These are phyloP conservation scores for Borostomias antarcticus DNA, from an alignment of 2,797 vertebrate genomes.

Conservation along the genomic window DNA sequence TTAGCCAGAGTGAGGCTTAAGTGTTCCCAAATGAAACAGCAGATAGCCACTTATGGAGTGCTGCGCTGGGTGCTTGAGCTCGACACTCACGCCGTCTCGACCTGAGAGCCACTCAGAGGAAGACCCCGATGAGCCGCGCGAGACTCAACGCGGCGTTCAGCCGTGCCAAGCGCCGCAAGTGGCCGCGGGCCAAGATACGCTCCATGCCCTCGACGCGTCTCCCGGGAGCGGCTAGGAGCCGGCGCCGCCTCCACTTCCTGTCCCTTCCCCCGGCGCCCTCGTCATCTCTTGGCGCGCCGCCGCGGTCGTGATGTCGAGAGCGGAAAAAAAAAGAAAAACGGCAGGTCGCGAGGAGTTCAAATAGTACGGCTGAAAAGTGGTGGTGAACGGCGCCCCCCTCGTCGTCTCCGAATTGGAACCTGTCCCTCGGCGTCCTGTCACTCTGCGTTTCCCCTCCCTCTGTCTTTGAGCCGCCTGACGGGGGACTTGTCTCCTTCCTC, in stretches of 20 bases:
- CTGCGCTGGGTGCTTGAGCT: slow-evolving; percentile 42
- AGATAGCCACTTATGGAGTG: slow-evolving; percentile 60
- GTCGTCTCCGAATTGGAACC: too few species aligned
- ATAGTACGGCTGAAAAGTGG: too few species aligned
- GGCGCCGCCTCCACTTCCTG: neutral
- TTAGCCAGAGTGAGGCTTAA: slow-evolving; percentile 71
- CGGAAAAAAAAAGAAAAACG: too few species aligned
- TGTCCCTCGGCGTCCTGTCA: neutral
- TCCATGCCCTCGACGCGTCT: neutral
- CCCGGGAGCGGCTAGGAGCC: neutral
- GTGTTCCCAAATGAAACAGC: slow-evolving; percentile 71
- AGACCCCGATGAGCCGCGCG: slow-evolving; percentile 17
- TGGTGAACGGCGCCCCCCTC: too few species aligned
- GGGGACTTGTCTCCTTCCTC: slow-evolving; percentile 41
- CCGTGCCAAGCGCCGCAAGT: slow-evolving; percentile 44
- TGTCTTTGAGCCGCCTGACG: slow-evolving; percentile 36
- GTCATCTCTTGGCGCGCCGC: too few species aligned
- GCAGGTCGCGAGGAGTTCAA: too few species aligned
- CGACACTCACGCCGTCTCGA: slow-evolving; percentile 43
- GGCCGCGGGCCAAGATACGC: slow-evolving; percentile 14
- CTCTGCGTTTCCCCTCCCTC: neutral
- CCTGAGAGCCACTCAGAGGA: slow-evolving; percentile 49
- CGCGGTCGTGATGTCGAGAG: too few species aligned
- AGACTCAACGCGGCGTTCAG: slow-evolving; percentile 37
- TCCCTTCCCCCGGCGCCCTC: neutral